These are phyloP conservation scores for Athene cunicularia DNA, from an alignment of 2,113 vertebrate species.

Conservation along the genomic window DNA sequence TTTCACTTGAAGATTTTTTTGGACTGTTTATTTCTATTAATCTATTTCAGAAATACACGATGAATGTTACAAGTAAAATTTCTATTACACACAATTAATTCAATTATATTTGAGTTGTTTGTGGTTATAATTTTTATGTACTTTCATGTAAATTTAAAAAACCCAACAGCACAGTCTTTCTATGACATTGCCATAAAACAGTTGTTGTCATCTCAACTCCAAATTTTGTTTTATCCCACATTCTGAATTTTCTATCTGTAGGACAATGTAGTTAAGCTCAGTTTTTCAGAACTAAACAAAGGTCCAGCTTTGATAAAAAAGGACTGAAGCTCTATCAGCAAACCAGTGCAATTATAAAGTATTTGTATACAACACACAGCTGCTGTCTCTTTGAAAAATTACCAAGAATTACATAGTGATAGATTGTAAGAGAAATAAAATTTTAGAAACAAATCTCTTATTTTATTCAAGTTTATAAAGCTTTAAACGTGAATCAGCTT, in stretches of 20 bases:
- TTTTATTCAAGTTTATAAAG: background rate
- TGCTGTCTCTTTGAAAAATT: background rate
- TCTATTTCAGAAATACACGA: background rate
- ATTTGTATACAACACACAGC: background rate
- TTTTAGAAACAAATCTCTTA: background rate
- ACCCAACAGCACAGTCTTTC: background rate
- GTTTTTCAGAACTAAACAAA: background rate
- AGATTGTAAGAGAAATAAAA: background rate
- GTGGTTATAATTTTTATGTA: background rate
- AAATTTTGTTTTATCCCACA: background rate
- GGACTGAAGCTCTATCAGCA: background rate
- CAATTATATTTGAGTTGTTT: background rate
- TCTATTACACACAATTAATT: background rate
- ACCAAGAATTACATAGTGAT: background rate
- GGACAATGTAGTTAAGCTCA: background rate
- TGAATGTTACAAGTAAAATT: background rate
- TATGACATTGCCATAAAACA: background rate
- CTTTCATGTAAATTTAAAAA: background rate
- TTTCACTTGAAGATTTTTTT: background rate
- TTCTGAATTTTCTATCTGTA: background rate
- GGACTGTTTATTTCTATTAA: background rate
- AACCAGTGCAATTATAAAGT: background rate
- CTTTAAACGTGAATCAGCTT: background rate
- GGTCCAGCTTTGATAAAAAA: background rate
- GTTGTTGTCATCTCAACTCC: background rate